Base-by-base conservation (phyloP, 2,888 invertebrate genomes). In the Teleiodes luculella region DNA sequence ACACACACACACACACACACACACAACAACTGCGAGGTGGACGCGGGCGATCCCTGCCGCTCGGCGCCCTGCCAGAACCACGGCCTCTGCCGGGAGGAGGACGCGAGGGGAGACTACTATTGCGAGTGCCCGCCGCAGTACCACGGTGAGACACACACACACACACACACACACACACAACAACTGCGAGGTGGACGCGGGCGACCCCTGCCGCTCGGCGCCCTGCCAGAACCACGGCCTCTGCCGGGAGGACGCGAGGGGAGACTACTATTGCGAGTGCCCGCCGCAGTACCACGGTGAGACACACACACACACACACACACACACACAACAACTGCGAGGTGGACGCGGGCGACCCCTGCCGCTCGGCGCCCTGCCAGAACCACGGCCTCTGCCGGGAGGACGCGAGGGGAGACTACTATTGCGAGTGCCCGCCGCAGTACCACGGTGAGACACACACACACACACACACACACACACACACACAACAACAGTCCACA, bases 321-420 rank as follows among this genome's bases (percentile, higher is more conserved):
- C 24, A n/a, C n/a, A n/a, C n/a, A n/a, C n/a, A n/a, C n/a, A 94
- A 94, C 86, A 96, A 96, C 86, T 97, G 97, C 85, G 94, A 96
- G 81, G 92, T 93, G 78, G 95, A 96, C 83, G 92, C 90, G 76
- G 95, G 95, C 50, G 92, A 94, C 62, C 94, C 94, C 0, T 96
- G 96, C 74, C 74, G 78, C 56, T 92, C 91, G 46, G 85, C 80
- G 58, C 92, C 94, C 10, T 98, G 98, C 77, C 90, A 86, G 59
- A 94, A 97, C 86, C 92, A 90, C 43, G 97, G 93, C 5, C 87
- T 81, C 18, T 96, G 96, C 68, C 76, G 79, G 31, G 93, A 93
- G 68, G 93, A 93, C 72, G 20, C 87, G 90, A 41, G 95, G 95
- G 95, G 95, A 10, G 92, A 93, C 67, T 95, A 93, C 78, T 86